A percentile compares a stretch with the other conserved stretches of the same genome.
Evolutionary conservation across 1,140 invertebrate species (phyloP).

Genomic region (Platyscapa corneri): DNA sequence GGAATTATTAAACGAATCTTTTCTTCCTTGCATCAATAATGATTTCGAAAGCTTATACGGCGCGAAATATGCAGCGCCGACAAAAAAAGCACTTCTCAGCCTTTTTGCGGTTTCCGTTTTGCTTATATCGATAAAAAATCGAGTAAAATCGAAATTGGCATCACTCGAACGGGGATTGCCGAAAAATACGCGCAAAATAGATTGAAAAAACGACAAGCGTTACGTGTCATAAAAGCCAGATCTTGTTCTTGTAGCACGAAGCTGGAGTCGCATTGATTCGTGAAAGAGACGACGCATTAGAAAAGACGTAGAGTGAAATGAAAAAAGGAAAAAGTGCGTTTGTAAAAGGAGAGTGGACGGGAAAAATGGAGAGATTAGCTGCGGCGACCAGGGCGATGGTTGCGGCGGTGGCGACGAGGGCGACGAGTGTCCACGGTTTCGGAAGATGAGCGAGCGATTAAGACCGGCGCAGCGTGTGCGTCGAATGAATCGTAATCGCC

Average conservation of each 20-base stretch:
- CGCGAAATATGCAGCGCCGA: background rate
- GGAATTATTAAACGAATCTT: background rate
- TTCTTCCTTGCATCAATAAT: background rate
- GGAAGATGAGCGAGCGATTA: background rate
- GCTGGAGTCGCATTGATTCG: background rate
- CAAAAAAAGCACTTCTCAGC: background rate
- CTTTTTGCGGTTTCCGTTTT: background rate
- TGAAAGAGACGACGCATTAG: background rate
- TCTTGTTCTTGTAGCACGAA: too few species aligned
- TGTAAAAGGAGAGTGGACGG: too few species aligned
- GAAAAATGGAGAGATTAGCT: too few species aligned
- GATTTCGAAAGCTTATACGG: background rate
- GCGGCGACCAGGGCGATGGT: background rate
- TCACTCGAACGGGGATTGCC: too few species aligned
- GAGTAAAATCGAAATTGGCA: background rate
- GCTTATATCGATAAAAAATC: background rate
- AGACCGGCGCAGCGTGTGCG: background rate
- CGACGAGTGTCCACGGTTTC: background rate
- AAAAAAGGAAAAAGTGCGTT: background rate
- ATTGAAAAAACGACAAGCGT: too few species aligned
- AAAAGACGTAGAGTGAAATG: background rate
- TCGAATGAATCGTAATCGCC: conserved; percentile 4
- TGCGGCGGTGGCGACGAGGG: background rate
- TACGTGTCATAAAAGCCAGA: too few species aligned
- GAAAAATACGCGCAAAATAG: too few species aligned